A percentile compares a stretch with the other conserved stretches of the same genome.
Evolutionary conservation across 1,140 invertebrate species (phyloP).

Genomic region (Procambarus virginalis): DNA sequence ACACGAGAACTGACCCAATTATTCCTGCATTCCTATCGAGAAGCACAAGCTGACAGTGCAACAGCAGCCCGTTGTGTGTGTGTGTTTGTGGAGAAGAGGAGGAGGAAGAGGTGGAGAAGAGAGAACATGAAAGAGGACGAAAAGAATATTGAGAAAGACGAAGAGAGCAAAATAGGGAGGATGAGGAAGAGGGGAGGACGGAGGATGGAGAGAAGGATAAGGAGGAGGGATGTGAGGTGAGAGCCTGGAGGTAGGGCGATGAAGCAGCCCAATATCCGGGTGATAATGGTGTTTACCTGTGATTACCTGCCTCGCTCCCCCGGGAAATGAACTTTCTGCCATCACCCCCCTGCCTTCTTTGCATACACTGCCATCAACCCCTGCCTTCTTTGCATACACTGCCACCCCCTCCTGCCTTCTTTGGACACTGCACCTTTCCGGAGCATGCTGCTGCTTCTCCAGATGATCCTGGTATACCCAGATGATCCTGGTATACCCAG

Average conservation of each 20-base stretch:
- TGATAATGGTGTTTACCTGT: constrained; percentile 35
- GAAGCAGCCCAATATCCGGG: constrained; percentile 23
- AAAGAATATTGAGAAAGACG: no score
- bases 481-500: no score
- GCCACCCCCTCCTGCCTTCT: neutral
- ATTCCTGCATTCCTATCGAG: no score
- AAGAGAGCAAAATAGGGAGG: neutral
- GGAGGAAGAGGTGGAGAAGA: no score
- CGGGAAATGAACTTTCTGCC: constrained; percentile 23
- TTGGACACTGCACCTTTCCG: neutral
- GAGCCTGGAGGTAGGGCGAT: constrained; percentile 6
- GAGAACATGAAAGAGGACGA: no score
- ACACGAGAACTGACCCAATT: no score
- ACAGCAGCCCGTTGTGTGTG: neutral
- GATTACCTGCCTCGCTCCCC: constrained; percentile 17
- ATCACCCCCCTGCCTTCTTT: neutral
- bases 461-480: no score
- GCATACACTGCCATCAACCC: neutral
- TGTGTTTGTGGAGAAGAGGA: neutral
- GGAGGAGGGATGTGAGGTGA: neutral
- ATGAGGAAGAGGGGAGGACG: neutral
- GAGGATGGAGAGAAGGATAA: neutral
- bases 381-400: neutral
- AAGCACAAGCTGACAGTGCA: neutral
- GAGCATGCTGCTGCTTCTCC: no score